Evolutionary conservation across 1,140 invertebrate genomes (phyloP).

Genomic region (Macrotrachela quadricornifera): DNA sequence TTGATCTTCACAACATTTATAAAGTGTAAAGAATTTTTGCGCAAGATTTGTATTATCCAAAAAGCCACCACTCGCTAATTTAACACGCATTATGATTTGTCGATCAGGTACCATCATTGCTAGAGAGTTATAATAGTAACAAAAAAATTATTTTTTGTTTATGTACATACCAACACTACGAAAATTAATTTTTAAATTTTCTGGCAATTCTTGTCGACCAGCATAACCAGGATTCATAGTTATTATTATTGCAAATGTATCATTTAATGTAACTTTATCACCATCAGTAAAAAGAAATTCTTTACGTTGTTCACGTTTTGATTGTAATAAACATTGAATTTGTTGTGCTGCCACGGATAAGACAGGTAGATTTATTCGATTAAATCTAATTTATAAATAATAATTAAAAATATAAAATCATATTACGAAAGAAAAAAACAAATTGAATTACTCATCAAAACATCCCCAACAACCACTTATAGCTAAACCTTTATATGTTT

Average conservation of each 20-base stretch:
- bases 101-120: slow-evolving; percentile 29
- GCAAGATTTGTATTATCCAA: slow-evolving; percentile 24
- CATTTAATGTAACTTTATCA: not conserved
- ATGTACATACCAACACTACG: not conserved
- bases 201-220: slow-evolving; percentile 25
- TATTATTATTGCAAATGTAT: not conserved
- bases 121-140: slow-evolving; percentile 19
- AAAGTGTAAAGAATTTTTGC: slow-evolving; percentile 26
- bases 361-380: slow-evolving; percentile 30
- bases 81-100: slow-evolving; percentile 28
- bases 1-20: slow-evolving; percentile 29
- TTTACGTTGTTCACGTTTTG: not conserved
- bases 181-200: slow-evolving; percentile 24
- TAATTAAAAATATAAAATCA: no score
- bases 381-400: slow-evolving; percentile 18
- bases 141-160: not conserved
- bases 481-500: slow-evolving; percentile 37
- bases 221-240: slow-evolving; percentile 25
- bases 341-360: slow-evolving; percentile 31
- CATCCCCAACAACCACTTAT: slow-evolving; percentile 30
- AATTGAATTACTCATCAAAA: slow-evolving; percentile 21
- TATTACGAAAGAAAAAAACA: no score
- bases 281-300: not conserved
- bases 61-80: slow-evolving; percentile 25
- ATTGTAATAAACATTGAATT: slow-evolving; percentile 13